Evolutionary conservation across 1,140 invertebrate genomes (phyloP).

Genomic region (Drosophila navojoa): DNA sequence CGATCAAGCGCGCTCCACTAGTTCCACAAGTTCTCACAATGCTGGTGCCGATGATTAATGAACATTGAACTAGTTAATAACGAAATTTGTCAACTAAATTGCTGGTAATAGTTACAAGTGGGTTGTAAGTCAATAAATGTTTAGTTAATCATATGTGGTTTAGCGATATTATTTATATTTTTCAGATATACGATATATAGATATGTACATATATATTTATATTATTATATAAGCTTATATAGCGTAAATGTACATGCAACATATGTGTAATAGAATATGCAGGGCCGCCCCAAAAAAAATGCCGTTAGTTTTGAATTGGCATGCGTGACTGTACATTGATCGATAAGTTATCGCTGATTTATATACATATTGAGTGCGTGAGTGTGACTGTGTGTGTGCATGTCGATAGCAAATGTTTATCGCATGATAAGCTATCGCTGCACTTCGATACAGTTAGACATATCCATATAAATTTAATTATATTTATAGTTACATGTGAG

Average conservation of each 20-base stretch:
- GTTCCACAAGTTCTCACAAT: not conserved
- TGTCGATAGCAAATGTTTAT: slow-evolving; percentile 7
- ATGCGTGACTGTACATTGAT: slow-evolving; percentile 56
- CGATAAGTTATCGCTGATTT: not conserved
- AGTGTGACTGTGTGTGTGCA: not conserved
- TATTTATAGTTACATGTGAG: not conserved
- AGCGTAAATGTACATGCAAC: slow-evolving; percentile 13
- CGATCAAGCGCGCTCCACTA: not conserved
- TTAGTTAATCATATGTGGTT: not conserved
- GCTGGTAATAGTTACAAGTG: not conserved
- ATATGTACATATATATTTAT: not conserved
- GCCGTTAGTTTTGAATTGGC: slow-evolving; percentile 21
- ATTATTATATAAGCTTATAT: not conserved
- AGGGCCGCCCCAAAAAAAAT: slow-evolving; percentile 1
- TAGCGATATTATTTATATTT: not conserved
- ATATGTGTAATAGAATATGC: slow-evolving; percentile 22
- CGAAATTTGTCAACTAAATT: slow-evolving; percentile 22
- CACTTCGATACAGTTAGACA: slow-evolving; percentile 7
- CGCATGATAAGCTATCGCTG: not conserved
- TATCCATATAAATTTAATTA: not conserved
- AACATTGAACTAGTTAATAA: slow-evolving; percentile 39
- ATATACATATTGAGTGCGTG: slow-evolving; percentile 6
- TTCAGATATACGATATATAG: not conserved
- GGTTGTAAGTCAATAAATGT: not conserved
- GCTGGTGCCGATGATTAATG: slow-evolving; percentile 25